Evolutionary conservation across 1,140 invertebrate genomes (phyloP).

Genomic region (Thaumatotibia leucotreta): DNA sequence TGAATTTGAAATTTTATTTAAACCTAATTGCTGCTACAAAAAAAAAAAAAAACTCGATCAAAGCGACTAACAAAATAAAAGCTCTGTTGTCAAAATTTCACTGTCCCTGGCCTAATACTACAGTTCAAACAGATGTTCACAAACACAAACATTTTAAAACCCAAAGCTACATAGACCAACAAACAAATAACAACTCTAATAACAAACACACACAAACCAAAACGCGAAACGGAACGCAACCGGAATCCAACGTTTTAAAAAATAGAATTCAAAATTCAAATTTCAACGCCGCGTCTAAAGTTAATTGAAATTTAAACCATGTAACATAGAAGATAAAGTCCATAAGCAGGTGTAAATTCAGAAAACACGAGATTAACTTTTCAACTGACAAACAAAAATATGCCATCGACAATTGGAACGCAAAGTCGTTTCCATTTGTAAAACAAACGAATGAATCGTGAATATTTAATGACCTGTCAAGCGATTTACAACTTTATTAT

Average conservation of each 20-base stretch:
- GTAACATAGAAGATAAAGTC: neutral
- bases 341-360: neutral
- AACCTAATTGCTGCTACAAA: no score
- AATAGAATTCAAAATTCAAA: neutral
- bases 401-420: conserved; percentile 1
- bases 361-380: conserved; percentile 1
- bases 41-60: neutral
- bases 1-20: no score
- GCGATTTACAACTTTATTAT: neutral
- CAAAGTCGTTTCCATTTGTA: conserved; percentile 8
- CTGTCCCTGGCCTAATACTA: neutral
- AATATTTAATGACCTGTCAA: conserved; percentile 4
- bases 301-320: neutral
- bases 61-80: neutral
- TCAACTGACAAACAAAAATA: conserved; percentile 11
- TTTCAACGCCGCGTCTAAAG: neutral
- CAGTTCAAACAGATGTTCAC: neutral
- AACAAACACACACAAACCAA: neutral
- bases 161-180: neutral
- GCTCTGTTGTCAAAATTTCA: neutral
- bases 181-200: neutral
- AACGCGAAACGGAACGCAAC: neutral
- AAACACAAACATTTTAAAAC: neutral
- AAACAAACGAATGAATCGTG: conserved; percentile 2
- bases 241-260: neutral